phyloP scores from a whole-genome alignment of 2,797 vertebrate species.

The Natrix natrix region DNA sequence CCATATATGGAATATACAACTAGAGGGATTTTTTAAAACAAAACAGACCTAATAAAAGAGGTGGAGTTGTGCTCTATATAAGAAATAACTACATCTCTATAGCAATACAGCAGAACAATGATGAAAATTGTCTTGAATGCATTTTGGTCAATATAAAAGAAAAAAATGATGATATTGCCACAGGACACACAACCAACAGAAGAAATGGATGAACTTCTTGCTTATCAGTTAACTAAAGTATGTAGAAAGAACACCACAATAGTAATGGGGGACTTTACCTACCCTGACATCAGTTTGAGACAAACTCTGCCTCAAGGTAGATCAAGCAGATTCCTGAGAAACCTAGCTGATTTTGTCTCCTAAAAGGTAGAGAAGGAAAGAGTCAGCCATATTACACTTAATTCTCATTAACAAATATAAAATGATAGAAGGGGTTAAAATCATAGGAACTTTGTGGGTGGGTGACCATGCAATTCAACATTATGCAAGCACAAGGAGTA shows the following conservation, averaged over 20 bases:
- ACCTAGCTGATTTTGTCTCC: neutral
- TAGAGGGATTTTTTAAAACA: neutral
- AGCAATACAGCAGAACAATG: neutral
- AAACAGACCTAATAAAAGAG: neutral
- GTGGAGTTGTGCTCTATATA: neutral
- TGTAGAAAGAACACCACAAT: neutral
- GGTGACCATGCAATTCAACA: neutral
- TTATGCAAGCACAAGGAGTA: neutral
- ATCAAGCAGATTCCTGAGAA: neutral
- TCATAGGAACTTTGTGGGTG: neutral
- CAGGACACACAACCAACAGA: neutral
- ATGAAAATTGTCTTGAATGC: neutral
- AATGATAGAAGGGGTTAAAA: neutral
- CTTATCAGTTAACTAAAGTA: neutral
- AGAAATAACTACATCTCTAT: neutral
- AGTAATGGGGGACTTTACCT: neutral
- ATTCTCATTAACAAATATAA: neutral
- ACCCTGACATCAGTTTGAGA: neutral
- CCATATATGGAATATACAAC: neutral
- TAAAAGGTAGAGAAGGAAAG: neutral
- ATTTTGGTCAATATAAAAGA: neutral
- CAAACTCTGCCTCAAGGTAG: neutral
- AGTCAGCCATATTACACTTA: neutral
- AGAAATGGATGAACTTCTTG: neutral
- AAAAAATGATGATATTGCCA: neutral